phyloP scores from a whole-genome alignment of 2,888 invertebrate species.

The Troides aeacus region DNA sequence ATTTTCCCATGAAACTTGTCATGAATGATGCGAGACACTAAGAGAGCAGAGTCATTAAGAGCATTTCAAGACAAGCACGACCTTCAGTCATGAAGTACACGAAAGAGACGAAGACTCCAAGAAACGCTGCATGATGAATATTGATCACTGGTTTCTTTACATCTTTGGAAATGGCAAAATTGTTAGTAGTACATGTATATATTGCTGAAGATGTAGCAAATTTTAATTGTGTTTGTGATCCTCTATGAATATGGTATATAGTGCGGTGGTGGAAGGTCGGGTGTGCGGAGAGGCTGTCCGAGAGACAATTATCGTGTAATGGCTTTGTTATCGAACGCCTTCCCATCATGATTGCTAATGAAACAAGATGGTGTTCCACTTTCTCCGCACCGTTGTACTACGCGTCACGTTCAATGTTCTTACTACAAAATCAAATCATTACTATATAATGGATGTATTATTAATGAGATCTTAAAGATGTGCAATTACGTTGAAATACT shows the following conservation, averaged over 20 bases:
- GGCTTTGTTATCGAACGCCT: constrained; percentile 64
- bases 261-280: constrained; percentile 35
- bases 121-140: too few species aligned
- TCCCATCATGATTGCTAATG: constrained; percentile 59
- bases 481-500: neutral
- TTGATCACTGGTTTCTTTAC: too few species aligned
- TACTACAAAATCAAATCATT: constrained; percentile 19
- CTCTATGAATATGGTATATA: constrained; percentile 15
- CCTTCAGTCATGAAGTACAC: too few species aligned
- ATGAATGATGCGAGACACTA: too few species aligned
- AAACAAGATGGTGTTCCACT: constrained; percentile 49
- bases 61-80: too few species aligned
- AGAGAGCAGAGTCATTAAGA: too few species aligned
- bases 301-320: constrained; percentile 64
- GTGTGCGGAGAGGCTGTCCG: constrained; percentile 15
- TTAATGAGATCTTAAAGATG: neutral
- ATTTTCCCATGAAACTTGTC: too few species aligned
- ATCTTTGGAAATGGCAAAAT: neutral
- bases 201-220: neutral
- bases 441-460: constrained; percentile 2
- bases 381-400: constrained; percentile 41
- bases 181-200: neutral
- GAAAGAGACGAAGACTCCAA: too few species aligned
- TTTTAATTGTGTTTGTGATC: constrained; percentile 11
- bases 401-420: constrained; percentile 16